Base-by-base conservation (phyloP, 2,797 vertebrate genomes). In the Pterois miles region DNA sequence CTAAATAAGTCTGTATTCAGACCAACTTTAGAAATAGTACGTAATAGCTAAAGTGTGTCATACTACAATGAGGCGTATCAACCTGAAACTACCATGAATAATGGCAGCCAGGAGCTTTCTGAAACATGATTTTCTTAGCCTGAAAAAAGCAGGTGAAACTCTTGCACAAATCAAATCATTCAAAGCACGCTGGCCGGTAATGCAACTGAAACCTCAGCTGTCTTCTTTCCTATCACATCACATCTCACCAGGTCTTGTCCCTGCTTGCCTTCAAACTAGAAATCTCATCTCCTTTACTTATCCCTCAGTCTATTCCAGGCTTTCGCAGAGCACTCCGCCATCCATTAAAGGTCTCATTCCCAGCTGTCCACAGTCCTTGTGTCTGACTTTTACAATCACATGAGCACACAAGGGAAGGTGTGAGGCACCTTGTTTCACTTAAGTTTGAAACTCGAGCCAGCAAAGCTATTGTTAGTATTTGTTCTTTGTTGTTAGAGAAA, bases 391-490 rank as follows among this genome's bases (percentile, higher is more conserved):
- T 72, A 78, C 40, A 60, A 72, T 80, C 81, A 77, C 73, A 65
- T 83, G 72, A 73, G 50, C 34, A 59, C 74, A 82, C 78, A 73
- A 80, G 66, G 60, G 83, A 90, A 88, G 71, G 83, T 86, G 85
- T 79, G 86, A 85, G 64, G 71, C 78, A 91, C 87, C 89, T 92
- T 91, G 64, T 50, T 65, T 87, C 74, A 78, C 88, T 91, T 89
- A 88, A 90, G 87, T 85, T 71, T 85, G 84, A 88, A 89, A 90
- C 74, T 33, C n/a, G 83, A 92, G 57, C 78, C 77, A 69, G 36
- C 73, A 66, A 36, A 80, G 74, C 86, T 92, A 92, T 92, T 87
- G 78, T 78, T 74, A 85, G 86, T 62, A 71, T 84, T 71, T 84
- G 80, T 68, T 71, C 48, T 76, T 65, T 85, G 66, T 71, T 71